Evolutionary conservation across 2,888 invertebrate genomes (phyloP).

Genomic region (Agapetus fuscipes): DNA sequence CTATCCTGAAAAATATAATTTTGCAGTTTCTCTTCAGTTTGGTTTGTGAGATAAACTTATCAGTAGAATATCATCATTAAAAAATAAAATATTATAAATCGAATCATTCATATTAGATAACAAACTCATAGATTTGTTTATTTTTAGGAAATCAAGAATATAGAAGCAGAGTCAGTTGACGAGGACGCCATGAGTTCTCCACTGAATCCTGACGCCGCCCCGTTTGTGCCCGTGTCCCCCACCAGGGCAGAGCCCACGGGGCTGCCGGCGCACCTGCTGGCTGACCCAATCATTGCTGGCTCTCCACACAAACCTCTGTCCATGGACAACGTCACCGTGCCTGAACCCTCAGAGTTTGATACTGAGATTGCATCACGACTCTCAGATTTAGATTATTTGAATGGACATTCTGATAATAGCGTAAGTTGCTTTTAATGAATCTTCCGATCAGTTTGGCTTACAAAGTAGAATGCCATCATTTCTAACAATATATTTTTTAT

Average conservation of each 20-base stretch:
- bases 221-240: slow-evolving; percentile 65
- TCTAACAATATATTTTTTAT: slow-evolving; percentile 3
- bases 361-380: slow-evolving; percentile 54
- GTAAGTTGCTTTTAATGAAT: slow-evolving; percentile 26
- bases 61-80: too few species aligned
- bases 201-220: slow-evolving; percentile 77
- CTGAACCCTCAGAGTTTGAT: slow-evolving; percentile 53
- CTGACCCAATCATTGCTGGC: slow-evolving; percentile 49
- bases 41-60: too few species aligned
- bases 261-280: slow-evolving; percentile 10
- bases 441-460: too few species aligned
- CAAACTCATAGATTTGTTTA: too few species aligned
- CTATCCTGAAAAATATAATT: too few species aligned
- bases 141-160: slow-evolving; percentile 12
- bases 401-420: slow-evolving; percentile 41
- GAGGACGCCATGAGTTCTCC: slow-evolving; percentile 60
- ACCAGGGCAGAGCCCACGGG: slow-evolving; percentile 35
- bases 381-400: slow-evolving; percentile 49
- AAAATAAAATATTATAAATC: too few species aligned
- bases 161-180: slow-evolving; percentile 18
- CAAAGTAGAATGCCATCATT: too few species aligned
- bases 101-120: too few species aligned
- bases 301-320: slow-evolving; percentile 61
- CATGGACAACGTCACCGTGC: slow-evolving; percentile 50
- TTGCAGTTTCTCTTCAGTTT: too few species aligned